Evolutionary conservation across 2,113 vertebrate genomes (phyloP).

Genomic region (Percina caprodes): DNA sequence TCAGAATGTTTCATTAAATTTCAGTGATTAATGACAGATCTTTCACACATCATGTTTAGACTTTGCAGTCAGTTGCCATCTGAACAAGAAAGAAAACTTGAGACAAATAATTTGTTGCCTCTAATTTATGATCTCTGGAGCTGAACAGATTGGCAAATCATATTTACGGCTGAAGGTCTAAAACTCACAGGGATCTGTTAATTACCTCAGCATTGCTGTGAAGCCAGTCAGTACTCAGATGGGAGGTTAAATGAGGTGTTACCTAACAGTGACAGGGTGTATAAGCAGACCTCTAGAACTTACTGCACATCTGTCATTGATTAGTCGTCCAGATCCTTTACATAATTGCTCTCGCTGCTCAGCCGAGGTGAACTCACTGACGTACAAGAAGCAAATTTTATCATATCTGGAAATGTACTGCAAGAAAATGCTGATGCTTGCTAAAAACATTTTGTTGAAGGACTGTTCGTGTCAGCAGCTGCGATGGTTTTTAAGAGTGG

Average conservation of each 20-base stretch:
- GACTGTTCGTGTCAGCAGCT: conserved; percentile 26
- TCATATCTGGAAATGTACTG: conserved; percentile 56
- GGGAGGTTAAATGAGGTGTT: conserved; percentile 62
- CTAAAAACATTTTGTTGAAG: conserved; percentile 56
- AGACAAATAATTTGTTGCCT: conserved; percentile 19
- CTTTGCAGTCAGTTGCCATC: conserved; percentile 18
- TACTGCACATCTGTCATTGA: conserved; percentile 71
- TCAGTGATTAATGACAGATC: conserved; percentile 1
- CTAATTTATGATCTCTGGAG: conserved; percentile 45
- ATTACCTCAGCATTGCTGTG: conserved; percentile 56
- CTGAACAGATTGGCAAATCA: conserved; percentile 31
- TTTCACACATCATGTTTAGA: conserved; percentile 33
- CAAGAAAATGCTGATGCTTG: conserved; percentile 42
- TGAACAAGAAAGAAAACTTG: conserved; percentile 17
- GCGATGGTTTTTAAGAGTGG: conserved; percentile 27
- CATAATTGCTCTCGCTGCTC: conserved; percentile 41
- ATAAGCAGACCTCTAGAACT: conserved; percentile 37
- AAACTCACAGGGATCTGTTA: conserved; percentile 47
- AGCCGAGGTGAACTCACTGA: conserved; percentile 40
- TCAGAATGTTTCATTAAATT: background rate
- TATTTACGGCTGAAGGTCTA: conserved; percentile 43
- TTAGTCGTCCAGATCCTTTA: conserved; percentile 61
- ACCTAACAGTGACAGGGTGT: conserved; percentile 44
- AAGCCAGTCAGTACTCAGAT: conserved; percentile 43
- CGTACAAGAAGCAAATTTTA: conserved; percentile 63